Conservation (phyloP, 2,888 invertebrate species). For the Dicranocentrus wangi region DNA sequence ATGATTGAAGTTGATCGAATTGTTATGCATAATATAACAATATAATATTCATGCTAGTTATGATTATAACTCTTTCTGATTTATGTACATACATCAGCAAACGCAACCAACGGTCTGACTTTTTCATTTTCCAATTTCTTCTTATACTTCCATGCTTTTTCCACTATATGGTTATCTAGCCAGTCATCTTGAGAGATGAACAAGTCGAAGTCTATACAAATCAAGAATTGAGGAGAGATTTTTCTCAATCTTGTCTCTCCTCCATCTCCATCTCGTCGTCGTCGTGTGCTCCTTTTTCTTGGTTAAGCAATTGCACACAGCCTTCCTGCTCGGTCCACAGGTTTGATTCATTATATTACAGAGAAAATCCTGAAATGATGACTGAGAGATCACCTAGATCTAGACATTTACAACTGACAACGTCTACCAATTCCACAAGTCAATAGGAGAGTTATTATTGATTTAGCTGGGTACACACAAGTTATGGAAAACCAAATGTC, state of each 20-base stretch:
- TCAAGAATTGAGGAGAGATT: slow-evolving; percentile 26
- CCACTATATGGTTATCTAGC: too few species aligned
- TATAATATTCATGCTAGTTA: background rate
- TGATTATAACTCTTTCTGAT: background rate
- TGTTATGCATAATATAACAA: background rate
- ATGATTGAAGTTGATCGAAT: slow-evolving; percentile 35
- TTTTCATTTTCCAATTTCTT: slow-evolving; percentile 32
- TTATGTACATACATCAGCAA: background rate
- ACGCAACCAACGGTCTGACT: background rate
- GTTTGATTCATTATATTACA: background rate
- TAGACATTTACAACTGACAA: background rate
- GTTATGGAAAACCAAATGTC: too few species aligned
- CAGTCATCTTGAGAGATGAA: slow-evolving; percentile 10
- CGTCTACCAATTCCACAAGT: background rate
- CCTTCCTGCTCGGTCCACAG: too few species aligned
- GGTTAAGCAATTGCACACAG: too few species aligned
- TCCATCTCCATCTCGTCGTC: slow-evolving; percentile 1
- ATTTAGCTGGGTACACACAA: too few species aligned
- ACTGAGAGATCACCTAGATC: background rate
- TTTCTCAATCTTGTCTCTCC: slow-evolving; percentile 12
- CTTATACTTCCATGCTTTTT: slow-evolving; percentile 2
- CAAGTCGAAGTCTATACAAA: slow-evolving; percentile 5
- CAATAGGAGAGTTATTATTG: too few species aligned
- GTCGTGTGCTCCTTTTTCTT: too few species aligned
- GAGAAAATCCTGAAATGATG: too few species aligned